These are phyloP conservation scores for Natator depressus DNA, from an alignment of 2,113 vertebrate species.

Conservation along the genomic window DNA sequence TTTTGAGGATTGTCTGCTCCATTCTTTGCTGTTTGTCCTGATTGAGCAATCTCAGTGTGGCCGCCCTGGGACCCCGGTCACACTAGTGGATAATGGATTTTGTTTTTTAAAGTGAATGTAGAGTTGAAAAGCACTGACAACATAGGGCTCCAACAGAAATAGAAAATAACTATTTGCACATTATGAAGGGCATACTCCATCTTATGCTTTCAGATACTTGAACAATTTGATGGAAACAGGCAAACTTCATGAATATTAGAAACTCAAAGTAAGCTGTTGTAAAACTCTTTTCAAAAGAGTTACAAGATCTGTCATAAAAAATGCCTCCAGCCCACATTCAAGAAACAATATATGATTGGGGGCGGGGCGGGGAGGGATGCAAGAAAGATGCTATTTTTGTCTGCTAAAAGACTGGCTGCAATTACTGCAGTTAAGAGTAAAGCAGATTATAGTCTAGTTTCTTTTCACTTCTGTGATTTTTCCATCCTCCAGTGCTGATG, in stretches of 20 bases:
- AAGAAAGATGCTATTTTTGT: slow-evolving; percentile 38
- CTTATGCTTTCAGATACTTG: not conserved
- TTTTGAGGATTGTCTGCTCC: too few species aligned
- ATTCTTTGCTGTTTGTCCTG: too few species aligned
- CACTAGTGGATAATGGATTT: not conserved
- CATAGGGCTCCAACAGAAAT: not conserved
- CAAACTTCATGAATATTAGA: not conserved
- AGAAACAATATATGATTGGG: not conserved
- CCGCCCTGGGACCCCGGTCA: too few species aligned
- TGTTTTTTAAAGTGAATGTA: not conserved
- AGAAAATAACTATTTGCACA: not conserved
- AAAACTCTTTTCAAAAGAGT: slow-evolving; percentile 21
- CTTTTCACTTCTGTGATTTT: not conserved
- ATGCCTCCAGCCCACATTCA: slow-evolving; percentile 32
- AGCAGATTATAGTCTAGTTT: not conserved
- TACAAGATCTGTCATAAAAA: slow-evolving; percentile 19
- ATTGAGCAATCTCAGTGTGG: too few species aligned
- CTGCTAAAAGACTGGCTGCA: slow-evolving; percentile 28
- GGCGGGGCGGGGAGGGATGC: not conserved
- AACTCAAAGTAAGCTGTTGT: not conserved
- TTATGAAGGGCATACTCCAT: not conserved
- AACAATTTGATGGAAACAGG: not conserved
- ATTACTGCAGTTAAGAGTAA: slow-evolving; percentile 28
- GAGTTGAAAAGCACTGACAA: not conserved
- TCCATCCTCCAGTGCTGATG: not conserved